A percentile compares a stretch with the other conserved stretches of the same genome.
phyloP scores from a whole-genome alignment of 2,888 invertebrate genomes.

The Emmelina monodactyla region DNA sequence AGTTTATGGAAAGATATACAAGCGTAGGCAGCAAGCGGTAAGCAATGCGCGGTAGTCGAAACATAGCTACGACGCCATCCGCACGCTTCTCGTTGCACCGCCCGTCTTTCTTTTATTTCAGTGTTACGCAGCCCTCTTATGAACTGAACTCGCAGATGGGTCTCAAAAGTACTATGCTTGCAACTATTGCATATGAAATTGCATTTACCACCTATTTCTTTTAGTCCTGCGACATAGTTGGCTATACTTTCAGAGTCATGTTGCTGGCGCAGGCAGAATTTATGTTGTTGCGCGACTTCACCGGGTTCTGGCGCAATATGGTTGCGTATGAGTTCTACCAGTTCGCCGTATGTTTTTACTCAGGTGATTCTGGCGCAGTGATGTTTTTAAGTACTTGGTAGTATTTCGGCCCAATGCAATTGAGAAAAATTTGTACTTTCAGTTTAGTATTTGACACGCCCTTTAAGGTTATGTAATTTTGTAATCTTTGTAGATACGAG shows the following conservation, averaged over 20 bases:
- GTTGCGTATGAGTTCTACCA: neutral
- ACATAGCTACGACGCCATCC: too few species aligned
- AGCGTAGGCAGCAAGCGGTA: too few species aligned
- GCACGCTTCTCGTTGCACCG: too few species aligned
- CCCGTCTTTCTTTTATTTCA: slow-evolving; percentile 10
- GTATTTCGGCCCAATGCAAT: slow-evolving; percentile 5
- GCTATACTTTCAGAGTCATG: slow-evolving; percentile 2
- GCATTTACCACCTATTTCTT: slow-evolving; percentile 9
- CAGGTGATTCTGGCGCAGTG: neutral
- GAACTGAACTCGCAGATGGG: slow-evolving; percentile 8
- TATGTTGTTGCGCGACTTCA: slow-evolving; percentile 3
- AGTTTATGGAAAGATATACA: too few species aligned
- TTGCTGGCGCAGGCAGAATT: slow-evolving; percentile 2
- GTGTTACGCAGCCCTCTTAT: slow-evolving; percentile 6
- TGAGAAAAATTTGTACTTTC: neutral
- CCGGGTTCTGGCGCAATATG: slow-evolving; percentile 1
- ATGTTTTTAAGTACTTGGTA: slow-evolving; percentile 5
- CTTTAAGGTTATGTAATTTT: neutral
- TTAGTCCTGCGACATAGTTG: slow-evolving; percentile 5
- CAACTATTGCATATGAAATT: slow-evolving; percentile 10
- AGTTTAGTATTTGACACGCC: neutral
- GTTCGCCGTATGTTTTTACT: neutral
- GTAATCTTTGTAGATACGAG: neutral
- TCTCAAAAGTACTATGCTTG: slow-evolving; percentile 6
- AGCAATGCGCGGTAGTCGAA: too few species aligned